A percentile compares a stretch with the other conserved stretches of the same genome.
Conservation (phyloP, 2,888 invertebrate species). For the Hirtodrosophila alboralis region DNA sequence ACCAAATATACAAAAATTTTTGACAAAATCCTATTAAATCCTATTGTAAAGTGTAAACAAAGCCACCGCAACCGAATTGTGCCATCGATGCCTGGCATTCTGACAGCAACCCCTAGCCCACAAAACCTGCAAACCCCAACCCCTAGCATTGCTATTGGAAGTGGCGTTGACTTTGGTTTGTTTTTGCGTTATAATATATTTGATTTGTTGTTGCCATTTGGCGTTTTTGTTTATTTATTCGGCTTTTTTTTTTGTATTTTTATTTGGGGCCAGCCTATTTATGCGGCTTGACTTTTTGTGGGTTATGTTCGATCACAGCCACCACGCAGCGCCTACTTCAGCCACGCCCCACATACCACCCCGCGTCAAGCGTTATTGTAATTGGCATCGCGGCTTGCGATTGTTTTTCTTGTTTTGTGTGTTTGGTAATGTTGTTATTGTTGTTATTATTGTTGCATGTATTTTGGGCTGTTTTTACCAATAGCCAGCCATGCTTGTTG, state of each 20-base stretch:
- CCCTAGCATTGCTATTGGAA: conserved; percentile 65
- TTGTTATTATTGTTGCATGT: conserved; percentile 18
- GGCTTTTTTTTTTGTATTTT: conserved; percentile 9
- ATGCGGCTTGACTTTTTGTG: conserved; percentile 71
- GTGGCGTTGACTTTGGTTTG: conserved; percentile 74
- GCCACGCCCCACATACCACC: conserved; percentile 5
- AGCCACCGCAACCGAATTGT: conserved; percentile 73
- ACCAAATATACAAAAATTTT: conserved; percentile 2
- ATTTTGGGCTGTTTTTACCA: conserved; percentile 48
- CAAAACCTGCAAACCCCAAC: neutral
- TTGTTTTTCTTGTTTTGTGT: conserved; percentile 19
- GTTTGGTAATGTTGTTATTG: conserved; percentile 12
- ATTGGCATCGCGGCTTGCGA: conserved; percentile 47
- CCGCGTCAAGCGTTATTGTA: conserved; percentile 39
- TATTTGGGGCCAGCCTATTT: conserved; percentile 38
- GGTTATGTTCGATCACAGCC: conserved; percentile 61
- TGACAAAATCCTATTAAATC: conserved; percentile 38
- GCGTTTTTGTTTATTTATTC: conserved; percentile 37
- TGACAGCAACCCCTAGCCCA: conserved; percentile 17
- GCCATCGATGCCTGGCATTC: conserved; percentile 55
- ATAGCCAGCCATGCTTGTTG: conserved; percentile 62
- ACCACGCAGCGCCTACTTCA: conserved; percentile 16
- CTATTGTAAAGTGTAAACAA: conserved; percentile 77
- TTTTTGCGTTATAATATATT: conserved; percentile 79
- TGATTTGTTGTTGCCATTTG: conserved; percentile 72